A percentile compares a stretch with the other conserved stretches of the same genome.
These are phyloP conservation scores for Meiosimyza decipiens DNA, from an alignment of 2,888 invertebrate genomes.

Conservation along the genomic window DNA sequence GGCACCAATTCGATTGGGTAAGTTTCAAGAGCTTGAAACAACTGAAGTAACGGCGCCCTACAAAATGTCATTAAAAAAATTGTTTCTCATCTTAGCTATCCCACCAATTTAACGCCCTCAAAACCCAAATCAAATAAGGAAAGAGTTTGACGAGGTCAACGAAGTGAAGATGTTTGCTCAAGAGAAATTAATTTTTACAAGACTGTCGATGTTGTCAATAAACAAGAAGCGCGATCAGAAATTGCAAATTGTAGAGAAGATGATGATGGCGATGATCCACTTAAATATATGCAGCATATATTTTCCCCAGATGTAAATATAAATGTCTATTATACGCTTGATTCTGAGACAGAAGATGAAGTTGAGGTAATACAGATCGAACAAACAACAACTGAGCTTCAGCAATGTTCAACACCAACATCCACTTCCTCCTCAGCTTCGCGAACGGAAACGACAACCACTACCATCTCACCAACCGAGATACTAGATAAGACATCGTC, in stretches of 20 bases:
- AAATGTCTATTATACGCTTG: constrained; percentile 53
- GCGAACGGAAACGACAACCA: constrained; percentile 44
- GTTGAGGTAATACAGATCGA: constrained; percentile 51
- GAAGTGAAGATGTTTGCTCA: constrained; percentile 68
- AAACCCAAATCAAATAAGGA: constrained; percentile 64
- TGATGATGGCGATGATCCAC: constrained; percentile 40
- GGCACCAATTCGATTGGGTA: constrained; percentile 59
- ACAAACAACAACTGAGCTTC: constrained; percentile 55
- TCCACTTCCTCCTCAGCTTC: constrained; percentile 37
- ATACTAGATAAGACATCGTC: constrained; percentile 30
- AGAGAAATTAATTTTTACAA: constrained; percentile 54
- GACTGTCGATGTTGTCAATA: constrained; percentile 18
- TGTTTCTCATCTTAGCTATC: constrained; percentile 46
- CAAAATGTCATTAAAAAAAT: neutral
- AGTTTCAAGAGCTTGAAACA: constrained; percentile 30
- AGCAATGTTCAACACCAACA: constrained; percentile 43
- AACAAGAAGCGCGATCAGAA: neutral
- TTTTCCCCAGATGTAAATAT: constrained; percentile 53
- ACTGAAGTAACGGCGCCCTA: neutral
- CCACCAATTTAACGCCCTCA: constrained; percentile 59
- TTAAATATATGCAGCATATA: constrained; percentile 54
- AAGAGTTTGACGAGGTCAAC: constrained; percentile 67
- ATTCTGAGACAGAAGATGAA: constrained; percentile 44
- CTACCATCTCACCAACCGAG: constrained; percentile 35
- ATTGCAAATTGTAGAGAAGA: neutral